Conservation (phyloP, 2,888 invertebrate species). For the Mesorhabditis belari region DNA sequence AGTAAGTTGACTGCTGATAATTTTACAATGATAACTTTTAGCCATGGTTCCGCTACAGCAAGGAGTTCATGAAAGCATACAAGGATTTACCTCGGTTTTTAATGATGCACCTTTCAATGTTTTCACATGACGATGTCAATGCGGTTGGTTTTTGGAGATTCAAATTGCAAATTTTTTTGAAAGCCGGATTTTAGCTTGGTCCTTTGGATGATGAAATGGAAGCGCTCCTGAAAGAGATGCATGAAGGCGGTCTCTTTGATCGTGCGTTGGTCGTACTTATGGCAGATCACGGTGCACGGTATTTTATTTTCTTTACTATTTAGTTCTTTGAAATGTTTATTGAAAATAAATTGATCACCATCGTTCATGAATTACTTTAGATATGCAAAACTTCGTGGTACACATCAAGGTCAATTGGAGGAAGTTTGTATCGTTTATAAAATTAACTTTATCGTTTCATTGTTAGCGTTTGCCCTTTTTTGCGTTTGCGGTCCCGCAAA, state of each 20-base stretch:
- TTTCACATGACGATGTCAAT: slow-evolving; percentile 80
- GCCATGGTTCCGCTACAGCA: slow-evolving; percentile 53
- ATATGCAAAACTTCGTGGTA: slow-evolving; percentile 73
- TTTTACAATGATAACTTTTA: slow-evolving; percentile 8
- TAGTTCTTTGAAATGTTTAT: too few species aligned
- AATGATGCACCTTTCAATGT: slow-evolving; percentile 75
- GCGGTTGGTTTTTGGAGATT: slow-evolving; percentile 49
- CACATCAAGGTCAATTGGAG: slow-evolving; percentile 69
- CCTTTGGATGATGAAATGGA: slow-evolving; percentile 40
- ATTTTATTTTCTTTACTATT: too few species aligned
- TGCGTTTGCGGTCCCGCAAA: slow-evolving; percentile 38
- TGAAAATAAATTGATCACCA: too few species aligned
- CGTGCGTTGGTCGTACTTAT: slow-evolving; percentile 78
- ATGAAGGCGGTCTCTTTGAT: slow-evolving; percentile 12
- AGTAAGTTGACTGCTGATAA: not conserved
- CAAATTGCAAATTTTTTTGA: too few species aligned
- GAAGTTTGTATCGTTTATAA: slow-evolving; percentile 5
- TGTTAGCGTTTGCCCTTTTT: slow-evolving; percentile 75
- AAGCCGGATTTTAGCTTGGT: slow-evolving; percentile 62
- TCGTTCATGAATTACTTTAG: slow-evolving; percentile 85
- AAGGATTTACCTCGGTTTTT: slow-evolving; percentile 69
- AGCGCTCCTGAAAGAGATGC: slow-evolving; percentile 26
- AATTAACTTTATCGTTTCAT: not conserved
- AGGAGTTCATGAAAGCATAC: slow-evolving; percentile 63
- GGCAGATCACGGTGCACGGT: slow-evolving; percentile 88